Evolutionary conservation across 1,140 invertebrate species (phyloP).

Genomic region (Drosophila elegans): DNA sequence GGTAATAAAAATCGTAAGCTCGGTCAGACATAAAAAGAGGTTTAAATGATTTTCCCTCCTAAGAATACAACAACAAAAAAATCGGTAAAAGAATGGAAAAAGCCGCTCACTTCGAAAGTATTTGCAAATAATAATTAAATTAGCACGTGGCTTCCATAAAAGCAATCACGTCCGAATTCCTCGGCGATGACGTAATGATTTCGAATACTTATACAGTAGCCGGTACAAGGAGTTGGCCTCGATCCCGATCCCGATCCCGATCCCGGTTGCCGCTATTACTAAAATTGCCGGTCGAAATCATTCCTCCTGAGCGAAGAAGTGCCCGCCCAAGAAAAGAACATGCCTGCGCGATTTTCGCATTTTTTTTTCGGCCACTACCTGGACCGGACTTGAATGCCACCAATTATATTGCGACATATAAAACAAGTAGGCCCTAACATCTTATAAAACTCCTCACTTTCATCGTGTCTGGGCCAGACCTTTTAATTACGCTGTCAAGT

Average conservation of each 20-base stretch:
- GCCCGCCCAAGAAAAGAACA: constrained; percentile 43
- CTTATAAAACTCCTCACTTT: constrained; percentile 36
- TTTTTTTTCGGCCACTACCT: constrained; percentile 22
- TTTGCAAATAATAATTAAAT: constrained; percentile 50
- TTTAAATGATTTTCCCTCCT: not conserved
- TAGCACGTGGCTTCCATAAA: constrained; percentile 51
- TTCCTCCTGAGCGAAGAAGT: constrained; percentile 73
- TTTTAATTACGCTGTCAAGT: constrained; percentile 63
- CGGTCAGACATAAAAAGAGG: not conserved
- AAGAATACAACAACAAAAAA: not conserved
- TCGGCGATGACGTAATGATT: constrained; percentile 67
- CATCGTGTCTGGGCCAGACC: constrained; percentile 24
- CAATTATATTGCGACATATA: constrained; percentile 62
- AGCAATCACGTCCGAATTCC: constrained; percentile 58
- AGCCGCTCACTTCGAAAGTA: constrained; percentile 22
- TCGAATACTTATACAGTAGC: constrained; percentile 77
- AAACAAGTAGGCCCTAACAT: constrained; percentile 56
- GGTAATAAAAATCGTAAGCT: not conserved
- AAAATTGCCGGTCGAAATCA: constrained; percentile 79
- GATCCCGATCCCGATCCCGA: constrained; percentile 25
- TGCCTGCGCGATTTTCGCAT: constrained; percentile 44
- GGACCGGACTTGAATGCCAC: constrained; percentile 51
- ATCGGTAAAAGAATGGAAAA: constrained; percentile 3
- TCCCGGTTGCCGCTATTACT: constrained; percentile 69
- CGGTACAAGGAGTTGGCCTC: constrained; percentile 60